Conservation (phyloP, 1,140 invertebrate species). For the Lepidotrigona ventralis region DNA sequence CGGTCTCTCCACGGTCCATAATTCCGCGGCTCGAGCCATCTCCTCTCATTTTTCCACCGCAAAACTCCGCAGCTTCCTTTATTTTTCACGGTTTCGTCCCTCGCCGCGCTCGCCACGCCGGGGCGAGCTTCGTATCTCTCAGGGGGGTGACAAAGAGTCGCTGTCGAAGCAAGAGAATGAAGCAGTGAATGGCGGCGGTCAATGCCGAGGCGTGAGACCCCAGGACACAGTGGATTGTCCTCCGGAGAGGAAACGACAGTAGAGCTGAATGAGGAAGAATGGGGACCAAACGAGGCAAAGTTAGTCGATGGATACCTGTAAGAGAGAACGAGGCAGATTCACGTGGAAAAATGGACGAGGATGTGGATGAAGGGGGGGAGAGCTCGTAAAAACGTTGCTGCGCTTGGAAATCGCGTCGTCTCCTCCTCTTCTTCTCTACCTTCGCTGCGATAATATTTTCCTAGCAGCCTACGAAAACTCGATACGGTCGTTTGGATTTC, state of each 20-base stretch:
- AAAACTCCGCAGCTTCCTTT: conserved; percentile 34
- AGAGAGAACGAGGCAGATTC: conserved; percentile 32
- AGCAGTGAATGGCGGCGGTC: conserved; percentile 57
- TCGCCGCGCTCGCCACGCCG: not conserved
- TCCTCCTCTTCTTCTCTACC: not conserved
- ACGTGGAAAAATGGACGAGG: conserved; percentile 39
- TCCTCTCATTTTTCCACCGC: conserved; percentile 57
- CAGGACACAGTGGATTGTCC: conserved; percentile 60
- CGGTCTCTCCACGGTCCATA: conserved; percentile 33
- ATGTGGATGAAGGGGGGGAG: not conserved
- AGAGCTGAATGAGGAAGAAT: conserved; percentile 62
- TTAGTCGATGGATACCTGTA: conserved; percentile 55
- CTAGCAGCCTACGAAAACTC: conserved; percentile 57
- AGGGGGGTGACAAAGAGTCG: conserved; percentile 59
- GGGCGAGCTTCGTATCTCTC: conserved; percentile 32
- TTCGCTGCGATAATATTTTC: conserved; percentile 61
- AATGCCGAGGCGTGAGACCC: conserved; percentile 66
- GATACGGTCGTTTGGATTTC: conserved; percentile 29
- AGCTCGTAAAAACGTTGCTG: conserved; percentile 48
- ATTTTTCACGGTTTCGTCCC: conserved; percentile 35
- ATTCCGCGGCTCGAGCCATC: conserved; percentile 57
- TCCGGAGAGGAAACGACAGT: conserved; percentile 52
- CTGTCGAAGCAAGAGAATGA: conserved; percentile 66
- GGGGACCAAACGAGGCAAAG: conserved; percentile 60
- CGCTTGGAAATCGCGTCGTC: conserved; percentile 40